Percentiles rank a stretch among this genome's conserved stretches.
Conservation (phyloP, 2,797 vertebrate genomes). For the Alauda arvensis region DNA sequence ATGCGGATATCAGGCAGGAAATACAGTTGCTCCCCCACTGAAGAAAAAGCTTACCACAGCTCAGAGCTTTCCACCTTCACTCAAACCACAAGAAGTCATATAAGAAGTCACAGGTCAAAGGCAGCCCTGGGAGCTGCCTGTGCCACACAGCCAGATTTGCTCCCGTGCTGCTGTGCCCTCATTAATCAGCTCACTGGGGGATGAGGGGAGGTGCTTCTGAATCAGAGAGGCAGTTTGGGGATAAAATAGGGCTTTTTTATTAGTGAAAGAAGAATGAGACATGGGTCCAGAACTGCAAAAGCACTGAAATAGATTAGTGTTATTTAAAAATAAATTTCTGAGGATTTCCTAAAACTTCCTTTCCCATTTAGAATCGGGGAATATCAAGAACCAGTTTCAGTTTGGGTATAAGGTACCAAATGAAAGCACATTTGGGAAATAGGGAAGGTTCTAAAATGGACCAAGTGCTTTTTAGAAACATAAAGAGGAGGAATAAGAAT, state of each 20-base stretch:
- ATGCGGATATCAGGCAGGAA: constrained; percentile 67
- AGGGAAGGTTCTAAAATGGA: neutral
- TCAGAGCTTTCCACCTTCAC: constrained; percentile 54
- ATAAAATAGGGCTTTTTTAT: neutral
- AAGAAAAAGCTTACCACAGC: constrained; percentile 56
- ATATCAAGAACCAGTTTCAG: neutral
- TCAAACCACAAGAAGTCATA: constrained; percentile 58
- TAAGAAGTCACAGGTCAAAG: constrained; percentile 30
- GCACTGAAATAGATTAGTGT: neutral
- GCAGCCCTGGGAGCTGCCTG: neutral
- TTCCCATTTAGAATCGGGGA: neutral
- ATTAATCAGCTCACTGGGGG: neutral
- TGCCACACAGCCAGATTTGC: neutral
- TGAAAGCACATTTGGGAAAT: rapidly evolving
- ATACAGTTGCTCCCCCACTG: constrained; percentile 58
- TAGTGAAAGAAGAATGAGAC: neutral
- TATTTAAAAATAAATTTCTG: neutral
- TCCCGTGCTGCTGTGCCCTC: neutral
- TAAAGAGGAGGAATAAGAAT: neutral
- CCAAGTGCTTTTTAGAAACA: neutral
- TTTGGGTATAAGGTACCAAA: neutral
- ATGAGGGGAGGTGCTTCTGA: neutral
- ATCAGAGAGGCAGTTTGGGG: neutral
- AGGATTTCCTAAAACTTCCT: neutral
- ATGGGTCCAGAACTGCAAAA: neutral